Conservation (phyloP, 2,113 vertebrate genomes). For the Circaetus cinerascens region DNA sequence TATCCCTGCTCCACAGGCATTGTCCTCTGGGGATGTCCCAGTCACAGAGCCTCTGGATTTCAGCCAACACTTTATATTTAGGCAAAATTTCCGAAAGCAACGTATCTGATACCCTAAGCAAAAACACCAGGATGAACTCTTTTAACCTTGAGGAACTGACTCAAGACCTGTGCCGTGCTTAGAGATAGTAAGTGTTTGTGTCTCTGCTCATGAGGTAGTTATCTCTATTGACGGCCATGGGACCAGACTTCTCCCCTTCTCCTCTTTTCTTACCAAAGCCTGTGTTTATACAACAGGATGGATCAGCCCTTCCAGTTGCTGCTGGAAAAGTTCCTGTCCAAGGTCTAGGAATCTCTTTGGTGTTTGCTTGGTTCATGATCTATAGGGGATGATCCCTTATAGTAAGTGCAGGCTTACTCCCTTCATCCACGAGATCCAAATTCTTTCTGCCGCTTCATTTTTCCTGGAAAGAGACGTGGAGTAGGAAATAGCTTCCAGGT, state of each 20-base stretch:
- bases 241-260: not conserved
- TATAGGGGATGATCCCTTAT: not conserved
- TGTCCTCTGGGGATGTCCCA: rapidly evolving
- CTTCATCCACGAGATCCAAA: not conserved
- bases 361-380: not conserved
- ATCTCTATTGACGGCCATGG: not conserved
- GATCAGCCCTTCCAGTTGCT: not conserved
- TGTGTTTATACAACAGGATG: not conserved
- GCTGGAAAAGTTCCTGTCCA: not conserved
- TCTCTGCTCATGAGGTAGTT: not conserved
- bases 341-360: not conserved
- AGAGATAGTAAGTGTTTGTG: not conserved
- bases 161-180: not conserved
- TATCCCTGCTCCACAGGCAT: not conserved
- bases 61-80: not conserved
- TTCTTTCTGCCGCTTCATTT: not conserved
- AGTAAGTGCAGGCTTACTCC: not conserved
- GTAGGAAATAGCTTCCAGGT: not conserved
- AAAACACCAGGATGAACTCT: not conserved
- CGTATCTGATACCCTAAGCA: not conserved
- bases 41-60: not conserved
- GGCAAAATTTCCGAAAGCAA: not conserved
- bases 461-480: not conserved
- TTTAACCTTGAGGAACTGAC: not conserved
- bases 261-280: not conserved